Percentiles rank a stretch among this genome's conserved stretches.
phyloP scores from a whole-genome alignment of 2,797 vertebrate genomes.

The Spondyliosoma cantharus region DNA sequence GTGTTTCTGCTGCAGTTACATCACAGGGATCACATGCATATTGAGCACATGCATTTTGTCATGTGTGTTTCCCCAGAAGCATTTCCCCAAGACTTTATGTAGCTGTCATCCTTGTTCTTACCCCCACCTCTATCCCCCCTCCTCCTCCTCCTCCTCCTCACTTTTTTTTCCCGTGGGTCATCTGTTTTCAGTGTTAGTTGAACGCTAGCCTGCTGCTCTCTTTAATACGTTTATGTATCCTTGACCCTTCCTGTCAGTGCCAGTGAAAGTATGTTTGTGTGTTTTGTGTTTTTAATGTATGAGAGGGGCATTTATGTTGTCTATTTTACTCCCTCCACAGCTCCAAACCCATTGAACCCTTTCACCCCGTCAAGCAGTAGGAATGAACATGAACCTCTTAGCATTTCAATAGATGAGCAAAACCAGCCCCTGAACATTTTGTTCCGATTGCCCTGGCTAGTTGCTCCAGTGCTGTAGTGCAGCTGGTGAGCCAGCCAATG shows the following conservation, averaged over 20 bases:
- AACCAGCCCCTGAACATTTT: slow-evolving; percentile 54
- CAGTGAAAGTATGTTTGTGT: slow-evolving; percentile 9
- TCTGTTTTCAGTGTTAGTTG: slow-evolving; percentile 30
- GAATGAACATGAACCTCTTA: slow-evolving; percentile 51
- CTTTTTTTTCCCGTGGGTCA: slow-evolving; percentile 16
- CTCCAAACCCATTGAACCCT: slow-evolving; percentile 30
- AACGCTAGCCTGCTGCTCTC: slow-evolving; percentile 24
- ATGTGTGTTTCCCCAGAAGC: slow-evolving; percentile 31
- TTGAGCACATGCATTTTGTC: slow-evolving; percentile 3
- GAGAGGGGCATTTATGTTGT: slow-evolving; percentile 12
- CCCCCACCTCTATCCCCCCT: no score
- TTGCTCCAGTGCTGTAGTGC: slow-evolving; percentile 21
- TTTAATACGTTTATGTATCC: not conserved
- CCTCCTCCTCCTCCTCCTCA: not conserved
- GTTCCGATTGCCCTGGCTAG: slow-evolving; percentile 32
- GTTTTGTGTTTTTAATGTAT: not conserved
- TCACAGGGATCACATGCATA: not conserved
- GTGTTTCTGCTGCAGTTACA: slow-evolving; percentile 9
- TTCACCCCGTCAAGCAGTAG: slow-evolving; percentile 27
- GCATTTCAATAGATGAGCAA: slow-evolving; percentile 56
- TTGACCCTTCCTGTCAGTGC: not conserved
- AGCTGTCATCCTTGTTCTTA: not conserved
- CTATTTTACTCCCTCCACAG: slow-evolving; percentile 23
- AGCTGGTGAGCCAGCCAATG: slow-evolving; percentile 15
- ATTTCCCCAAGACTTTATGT: slow-evolving; percentile 10